Evolutionary conservation across 2,888 invertebrate genomes (phyloP), one percentile per base, ranked within the genome.

Genomic region (Punctoribates punctum): DNA sequence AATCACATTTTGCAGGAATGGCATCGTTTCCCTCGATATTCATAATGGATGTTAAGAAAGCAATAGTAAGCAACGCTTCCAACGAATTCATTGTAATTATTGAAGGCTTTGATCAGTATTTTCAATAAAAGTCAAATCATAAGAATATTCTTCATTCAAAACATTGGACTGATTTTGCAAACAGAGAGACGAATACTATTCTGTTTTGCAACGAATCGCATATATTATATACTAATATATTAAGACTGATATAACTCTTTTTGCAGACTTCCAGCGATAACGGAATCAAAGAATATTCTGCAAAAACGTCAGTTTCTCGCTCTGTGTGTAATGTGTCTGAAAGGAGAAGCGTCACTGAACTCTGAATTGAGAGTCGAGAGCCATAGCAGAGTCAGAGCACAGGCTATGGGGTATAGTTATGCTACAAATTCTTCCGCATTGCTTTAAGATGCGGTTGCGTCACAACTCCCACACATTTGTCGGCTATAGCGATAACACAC

Each of bases 371-470:
- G 42, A 67, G 20, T 42, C 42, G 20, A 42, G 23, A 34, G 20
- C 11, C n/a, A 38, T 34, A 38, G 29, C 34, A 38, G 2, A 9
- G 67, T 11, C 13, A 42, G 4, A 42, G 42, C 42, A 42, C 42
- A 42, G 15, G 34, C 38, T 42, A 42, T 65, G 42, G 38, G 38
- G 20, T 6, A 38, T 23, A 20, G 9, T 42, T 9, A 9, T 5
- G 9, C 42, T 42, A 42, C 9, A 67, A 38, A 67, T 38, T 67
- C 67, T 67, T 67, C 67, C 67, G 67, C 67, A 67, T 67, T 67
- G 67, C 67, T 67, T 42, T 67, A 42, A 67, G 67, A 67, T 67
- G 67, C 42, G 67, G 67, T 67, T 67, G 67, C 67, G 67, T 67
- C 67, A 67, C 67, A 67, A 67, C 67, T n/a, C 67, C 67, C 67